These are phyloP conservation scores for Dicerorhinus sumatrensis DNA, from an alignment of 2,113 vertebrate genomes.

Conservation along the genomic window DNA sequence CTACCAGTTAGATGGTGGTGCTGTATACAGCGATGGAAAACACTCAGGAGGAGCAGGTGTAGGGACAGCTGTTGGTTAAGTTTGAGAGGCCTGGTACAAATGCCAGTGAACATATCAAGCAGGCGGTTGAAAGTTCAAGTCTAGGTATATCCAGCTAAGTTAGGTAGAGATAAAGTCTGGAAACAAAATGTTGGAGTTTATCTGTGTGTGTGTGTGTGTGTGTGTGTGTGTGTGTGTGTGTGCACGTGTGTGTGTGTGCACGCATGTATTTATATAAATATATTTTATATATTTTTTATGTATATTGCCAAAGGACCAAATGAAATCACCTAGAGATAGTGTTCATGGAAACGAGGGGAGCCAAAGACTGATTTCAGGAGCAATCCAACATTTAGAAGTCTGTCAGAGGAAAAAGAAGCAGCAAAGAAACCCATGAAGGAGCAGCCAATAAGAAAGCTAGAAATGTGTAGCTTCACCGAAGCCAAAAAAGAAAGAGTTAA, in stretches of 20 bases:
- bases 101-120: neutral
- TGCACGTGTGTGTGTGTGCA: no score
- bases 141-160: neutral
- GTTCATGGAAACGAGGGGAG: neutral
- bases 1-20: neutral
- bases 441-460: neutral
- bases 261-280: no score
- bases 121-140: neutral
- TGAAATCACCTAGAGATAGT: slow-evolving; percentile 21
- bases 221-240: neutral
- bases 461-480: neutral
- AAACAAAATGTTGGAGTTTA: slow-evolving; percentile 13
- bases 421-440: neutral
- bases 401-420: neutral
- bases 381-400: neutral
- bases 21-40: neutral
- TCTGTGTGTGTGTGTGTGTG: neutral
- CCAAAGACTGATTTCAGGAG: neutral
- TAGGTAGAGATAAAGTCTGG: neutral
- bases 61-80: neutral
- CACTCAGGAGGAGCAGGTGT: neutral
- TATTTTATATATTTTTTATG: neutral
- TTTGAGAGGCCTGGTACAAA: neutral
- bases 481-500: neutral
- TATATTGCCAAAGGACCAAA: neutral